Base-by-base conservation (phyloP, 2,113 vertebrate genomes). In the Castor canadensis region DNA sequence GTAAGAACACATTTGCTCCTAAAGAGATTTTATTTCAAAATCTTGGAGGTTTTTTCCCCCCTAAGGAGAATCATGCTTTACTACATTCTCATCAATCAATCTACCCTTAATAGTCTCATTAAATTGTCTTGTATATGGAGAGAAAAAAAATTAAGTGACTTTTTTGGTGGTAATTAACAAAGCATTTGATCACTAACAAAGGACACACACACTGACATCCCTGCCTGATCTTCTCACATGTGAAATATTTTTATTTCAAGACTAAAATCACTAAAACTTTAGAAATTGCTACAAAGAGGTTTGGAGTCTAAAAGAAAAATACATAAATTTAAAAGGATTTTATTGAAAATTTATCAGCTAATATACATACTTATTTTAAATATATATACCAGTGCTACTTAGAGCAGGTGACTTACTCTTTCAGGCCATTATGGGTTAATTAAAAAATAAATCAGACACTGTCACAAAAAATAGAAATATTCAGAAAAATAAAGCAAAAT, bases 1-100 rank as follows among this genome's bases (percentile, higher is more conserved):
- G 0, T 43, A 69, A 87, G 60, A 89, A 81, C 19, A 92, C 12
- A 73, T 87, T 90, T 96, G 52, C n/a, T 88, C 43, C 38, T 64
- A 75, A 92, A 76, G 47, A 94, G 22, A 0, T 91, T 92, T 76
- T 66, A 60, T 89, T 86, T 87, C 45, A 84, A 85, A 75, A n/a
- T 82, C 54, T 87, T 88, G 35, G 11, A 1, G 32, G 43, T 71
- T 76, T 80, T 19, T 72, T 60, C 3, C 40, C 45, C 40, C 16
- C 54, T 12, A 72, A n/a, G 6, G 24, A 93, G 47, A 96, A 58
- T 87, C 32, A 54, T 38, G 17, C 54, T 87, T 96, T 85, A 60
- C 77, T 88, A 92, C 3, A 19, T 81, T 80, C 32, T 20, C 30
- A 77, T 66, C n/a, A 60, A 73, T 75, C 35, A 83, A 24, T 64